A percentile compares a stretch with the other conserved stretches of the same genome.
phyloP scores from a whole-genome alignment of 2,797 vertebrate genomes.

The Siniperca scherzeri region DNA sequence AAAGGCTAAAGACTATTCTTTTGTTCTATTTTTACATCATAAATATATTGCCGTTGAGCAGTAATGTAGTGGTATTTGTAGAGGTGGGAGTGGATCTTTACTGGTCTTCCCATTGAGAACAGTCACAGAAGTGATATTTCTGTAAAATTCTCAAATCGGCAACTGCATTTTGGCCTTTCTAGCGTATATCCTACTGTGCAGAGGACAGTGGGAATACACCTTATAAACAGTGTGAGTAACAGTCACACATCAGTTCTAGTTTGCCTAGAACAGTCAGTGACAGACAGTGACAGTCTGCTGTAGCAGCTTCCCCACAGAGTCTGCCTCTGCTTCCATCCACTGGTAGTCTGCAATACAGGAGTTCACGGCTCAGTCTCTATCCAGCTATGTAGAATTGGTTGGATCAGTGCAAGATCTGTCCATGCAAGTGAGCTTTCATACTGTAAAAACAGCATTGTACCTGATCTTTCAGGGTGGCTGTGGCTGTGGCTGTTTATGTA shows the following conservation, averaged over 20 bases:
- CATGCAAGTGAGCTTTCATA: constrained; percentile 25
- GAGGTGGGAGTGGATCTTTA: neutral
- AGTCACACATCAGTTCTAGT: constrained; percentile 30
- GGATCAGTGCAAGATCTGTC: constrained; percentile 13
- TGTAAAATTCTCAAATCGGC: neutral
- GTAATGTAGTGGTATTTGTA: neutral
- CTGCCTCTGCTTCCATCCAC: constrained; percentile 10
- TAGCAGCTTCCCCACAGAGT: constrained; percentile 31
- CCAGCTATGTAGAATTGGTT: constrained; percentile 35
- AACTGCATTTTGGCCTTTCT: constrained; percentile 16
- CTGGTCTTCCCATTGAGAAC: neutral
- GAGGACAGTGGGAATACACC: constrained; percentile 8
- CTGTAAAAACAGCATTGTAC: constrained; percentile 2
- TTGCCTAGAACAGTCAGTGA: neutral
- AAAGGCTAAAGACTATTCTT: no score
- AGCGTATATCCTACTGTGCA: constrained; percentile 6
- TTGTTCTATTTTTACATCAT: neutral
- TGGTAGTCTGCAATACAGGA: constrained; percentile 14
- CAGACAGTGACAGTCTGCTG: constrained; percentile 1
- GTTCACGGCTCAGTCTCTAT: constrained; percentile 27
- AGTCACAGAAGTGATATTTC: constrained; percentile 1
- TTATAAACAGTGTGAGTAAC: constrained; percentile 1
- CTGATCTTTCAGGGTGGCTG: constrained; percentile 48
- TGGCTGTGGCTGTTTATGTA: neutral
- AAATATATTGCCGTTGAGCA: neutral